Conservation (phyloP, 2,888 invertebrate genomes). For the Baccha elongata region DNA sequence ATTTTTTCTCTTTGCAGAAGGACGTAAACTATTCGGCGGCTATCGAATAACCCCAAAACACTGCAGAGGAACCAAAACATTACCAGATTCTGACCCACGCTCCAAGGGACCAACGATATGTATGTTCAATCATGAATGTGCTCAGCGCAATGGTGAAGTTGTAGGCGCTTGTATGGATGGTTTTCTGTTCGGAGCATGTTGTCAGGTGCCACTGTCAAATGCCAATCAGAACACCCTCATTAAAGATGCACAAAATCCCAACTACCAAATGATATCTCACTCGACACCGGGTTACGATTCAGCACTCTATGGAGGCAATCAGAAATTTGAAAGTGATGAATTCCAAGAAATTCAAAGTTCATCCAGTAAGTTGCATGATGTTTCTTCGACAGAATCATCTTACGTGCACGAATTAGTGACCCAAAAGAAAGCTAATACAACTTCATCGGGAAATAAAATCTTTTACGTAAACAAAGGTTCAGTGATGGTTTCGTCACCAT, state of each 20-base stretch:
- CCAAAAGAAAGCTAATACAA: constrained; percentile 46
- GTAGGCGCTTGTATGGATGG: constrained; percentile 96
- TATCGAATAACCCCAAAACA: constrained; percentile 92
- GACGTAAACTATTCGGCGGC: constrained; percentile 91
- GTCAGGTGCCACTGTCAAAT: constrained; percentile 86
- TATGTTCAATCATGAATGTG: constrained; percentile 97
- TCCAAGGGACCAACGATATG: constrained; percentile 90
- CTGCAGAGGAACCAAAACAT: constrained; percentile 88
- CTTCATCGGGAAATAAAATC: constrained; percentile 48
- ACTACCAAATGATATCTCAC: constrained; percentile 74
- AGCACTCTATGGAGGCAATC: constrained; percentile 69
- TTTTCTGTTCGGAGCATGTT: constrained; percentile 91
- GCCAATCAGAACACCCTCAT: constrained; percentile 81
- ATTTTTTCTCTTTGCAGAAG: constrained; percentile 78
- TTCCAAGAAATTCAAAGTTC: constrained; percentile 73
- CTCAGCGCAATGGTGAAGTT: constrained; percentile 90
- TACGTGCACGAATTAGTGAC: constrained; percentile 33
- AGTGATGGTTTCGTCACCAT: constrained; percentile 79
- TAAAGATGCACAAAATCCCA: constrained; percentile 78
- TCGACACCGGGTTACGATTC: constrained; percentile 45
- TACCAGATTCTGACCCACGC: constrained; percentile 84
- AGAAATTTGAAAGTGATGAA: constrained; percentile 77
- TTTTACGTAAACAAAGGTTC: constrained; percentile 79
- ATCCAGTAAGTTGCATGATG: constrained; percentile 59
- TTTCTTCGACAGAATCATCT: constrained; percentile 41